Evolutionary conservation across 2,113 vertebrate species (phyloP).

Genomic region (Epinephelus cyanopodus): DNA sequence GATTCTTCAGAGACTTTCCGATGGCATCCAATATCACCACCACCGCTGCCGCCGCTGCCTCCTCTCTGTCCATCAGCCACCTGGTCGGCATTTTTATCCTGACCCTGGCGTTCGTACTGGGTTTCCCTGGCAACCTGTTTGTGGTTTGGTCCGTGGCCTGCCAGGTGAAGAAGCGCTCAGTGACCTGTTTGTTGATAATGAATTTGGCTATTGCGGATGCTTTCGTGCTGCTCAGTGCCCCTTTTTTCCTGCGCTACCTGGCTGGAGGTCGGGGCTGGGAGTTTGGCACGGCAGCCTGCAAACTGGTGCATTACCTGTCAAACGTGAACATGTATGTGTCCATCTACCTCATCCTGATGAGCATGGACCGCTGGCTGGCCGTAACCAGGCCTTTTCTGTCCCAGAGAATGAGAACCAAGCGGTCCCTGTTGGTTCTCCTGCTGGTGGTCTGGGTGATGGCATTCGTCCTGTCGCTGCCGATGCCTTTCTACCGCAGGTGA

Average conservation of each 20-base stretch:
- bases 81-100: conserved; percentile 83
- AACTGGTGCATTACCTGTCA: conserved; percentile 89
- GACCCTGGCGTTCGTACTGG: conserved; percentile 85
- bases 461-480: conserved; percentile 86
- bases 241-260: conserved; percentile 87
- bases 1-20: not conserved
- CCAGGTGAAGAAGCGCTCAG: conserved; percentile 84
- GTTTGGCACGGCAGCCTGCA: conserved; percentile 86
- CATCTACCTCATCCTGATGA: conserved; percentile 93
- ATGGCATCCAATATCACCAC: conserved; percentile 41
- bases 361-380: conserved; percentile 90
- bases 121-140: conserved; percentile 90
- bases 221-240: conserved; percentile 87
- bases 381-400: conserved; percentile 88
- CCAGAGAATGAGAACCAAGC: conserved; percentile 87
- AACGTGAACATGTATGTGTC: conserved; percentile 92
- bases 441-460: conserved; percentile 86
- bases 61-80: not conserved
- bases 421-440: conserved; percentile 80
- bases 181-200: conserved; percentile 88
- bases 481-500: conserved; percentile 89
- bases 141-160: conserved; percentile 90
- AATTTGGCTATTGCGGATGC: conserved; percentile 89
- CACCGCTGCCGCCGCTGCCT: not conserved
- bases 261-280: conserved; percentile 81